A percentile compares a stretch with the other conserved stretches of the same genome.
These are phyloP conservation scores for Melanotaenia duboulayi DNA, from an alignment of 2,113 vertebrate genomes.

Conservation along the genomic window DNA sequence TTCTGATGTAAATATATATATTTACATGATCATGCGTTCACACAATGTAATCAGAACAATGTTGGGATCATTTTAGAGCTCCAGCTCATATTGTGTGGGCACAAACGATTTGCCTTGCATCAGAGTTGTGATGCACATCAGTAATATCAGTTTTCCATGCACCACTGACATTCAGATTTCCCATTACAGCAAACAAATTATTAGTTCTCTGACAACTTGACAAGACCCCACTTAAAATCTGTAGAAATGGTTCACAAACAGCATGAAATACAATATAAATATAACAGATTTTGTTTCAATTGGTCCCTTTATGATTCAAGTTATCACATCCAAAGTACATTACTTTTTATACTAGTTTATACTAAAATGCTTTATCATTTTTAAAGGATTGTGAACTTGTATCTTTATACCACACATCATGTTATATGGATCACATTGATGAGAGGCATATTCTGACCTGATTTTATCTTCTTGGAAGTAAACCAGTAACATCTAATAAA, in stretches of 20 bases:
- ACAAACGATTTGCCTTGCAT: constrained; percentile 36
- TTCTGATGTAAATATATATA: constrained; percentile 1
- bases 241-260: constrained; percentile 34
- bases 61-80: background rate
- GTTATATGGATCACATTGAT: constrained; percentile 11
- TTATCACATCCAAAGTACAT: background rate
- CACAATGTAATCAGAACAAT: background rate
- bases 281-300: constrained; percentile 5
- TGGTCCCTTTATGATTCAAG: constrained; percentile 1
- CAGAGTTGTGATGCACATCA: constrained; percentile 30
- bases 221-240: background rate
- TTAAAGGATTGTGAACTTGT: background rate
- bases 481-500: background rate
- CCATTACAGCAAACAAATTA: constrained; percentile 27
- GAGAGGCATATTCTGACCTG: constrained; percentile 2
- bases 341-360: background rate
- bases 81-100: constrained; percentile 28
- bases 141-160: constrained; percentile 42
- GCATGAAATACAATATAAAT: constrained; percentile 27
- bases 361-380: background rate
- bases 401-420: background rate
- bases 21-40: constrained; percentile 9
- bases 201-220: constrained; percentile 1
- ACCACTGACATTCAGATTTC: constrained; percentile 36
- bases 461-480: constrained; percentile 14